Conservation (phyloP, 2,797 vertebrate genomes). For the Sebastes aleutianus region DNA sequence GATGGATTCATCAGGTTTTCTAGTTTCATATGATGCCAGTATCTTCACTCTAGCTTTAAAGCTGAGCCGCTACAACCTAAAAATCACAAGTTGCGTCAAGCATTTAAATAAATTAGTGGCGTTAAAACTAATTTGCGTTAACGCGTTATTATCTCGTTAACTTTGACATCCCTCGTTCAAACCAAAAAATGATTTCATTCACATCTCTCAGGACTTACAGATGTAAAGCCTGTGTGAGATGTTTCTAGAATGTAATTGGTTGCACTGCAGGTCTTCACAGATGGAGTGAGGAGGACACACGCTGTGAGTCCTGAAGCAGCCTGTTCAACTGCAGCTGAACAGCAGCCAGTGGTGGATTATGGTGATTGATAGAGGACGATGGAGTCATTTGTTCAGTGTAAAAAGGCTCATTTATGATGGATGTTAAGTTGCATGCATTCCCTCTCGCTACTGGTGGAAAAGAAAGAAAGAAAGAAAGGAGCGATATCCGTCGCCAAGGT, state of each 20-base stretch:
- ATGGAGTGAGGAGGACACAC: conserved; percentile 51
- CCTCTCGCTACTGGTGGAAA: conserved; percentile 9
- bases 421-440: conserved; percentile 55
- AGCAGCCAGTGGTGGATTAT: conserved; percentile 66
- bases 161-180: background rate
- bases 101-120: too few relatives aligned
- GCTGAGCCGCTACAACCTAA: too few relatives aligned
- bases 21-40: too few relatives aligned
- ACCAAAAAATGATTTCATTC: background rate
- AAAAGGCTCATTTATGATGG: conserved; percentile 74
- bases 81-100: too few relatives aligned
- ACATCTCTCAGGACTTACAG: background rate
- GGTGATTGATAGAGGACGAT: conserved; percentile 70
- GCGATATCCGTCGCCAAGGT: conserved; percentile 18
- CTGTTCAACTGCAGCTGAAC: conserved; percentile 53
- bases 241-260: conserved; percentile 46
- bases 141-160: too few relatives aligned
- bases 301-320: conserved; percentile 50
- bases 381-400: conserved; percentile 69
- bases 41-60: too few relatives aligned
- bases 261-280: conserved; percentile 31
- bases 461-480: background rate
- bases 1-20: too few relatives aligned
- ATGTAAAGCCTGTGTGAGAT: conserved; percentile 26
- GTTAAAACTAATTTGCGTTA: too few relatives aligned